A percentile compares a stretch with the other conserved stretches of the same genome.
Evolutionary conservation across 2,797 vertebrate genomes (phyloP).

Genomic region (Sebastes goodei): DNA sequence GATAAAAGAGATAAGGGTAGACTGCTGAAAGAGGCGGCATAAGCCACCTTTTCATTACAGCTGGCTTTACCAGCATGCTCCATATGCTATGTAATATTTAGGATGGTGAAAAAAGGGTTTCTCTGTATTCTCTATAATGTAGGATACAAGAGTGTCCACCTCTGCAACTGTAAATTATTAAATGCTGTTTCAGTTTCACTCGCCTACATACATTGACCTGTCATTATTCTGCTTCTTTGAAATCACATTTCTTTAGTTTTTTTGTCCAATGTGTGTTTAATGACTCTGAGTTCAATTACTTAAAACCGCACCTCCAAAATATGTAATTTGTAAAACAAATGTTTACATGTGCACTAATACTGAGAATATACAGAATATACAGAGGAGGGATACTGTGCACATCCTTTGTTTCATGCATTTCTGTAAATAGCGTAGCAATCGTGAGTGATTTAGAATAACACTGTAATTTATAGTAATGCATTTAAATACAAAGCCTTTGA

Average conservation of each 20-base stretch:
- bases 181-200: not conserved
- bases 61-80: not conserved
- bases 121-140: not conserved
- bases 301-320: too few species aligned
- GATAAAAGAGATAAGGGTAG: conserved; percentile 22
- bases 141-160: not conserved
- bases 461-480: not conserved
- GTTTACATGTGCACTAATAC: not conserved
- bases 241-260: too few species aligned
- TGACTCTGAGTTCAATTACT: not conserved
- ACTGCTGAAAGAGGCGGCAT: not conserved
- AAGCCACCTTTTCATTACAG: conserved; percentile 6
- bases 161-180: conserved; percentile 30
- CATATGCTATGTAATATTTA: not conserved
- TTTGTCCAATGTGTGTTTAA: not conserved
- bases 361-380: not conserved
- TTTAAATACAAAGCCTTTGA: accelerated
- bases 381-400: not conserved
- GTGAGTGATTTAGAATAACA: not conserved
- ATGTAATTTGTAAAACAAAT: accelerated
- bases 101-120: not conserved
- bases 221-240: too few species aligned
- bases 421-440: not conserved
- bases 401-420: not conserved
- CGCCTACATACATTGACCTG: not conserved